Evolutionary conservation across 2,113 vertebrate species (phyloP), one percentile per base, ranked within the genome.

Genomic region (Plotosus lineatus): DNA sequence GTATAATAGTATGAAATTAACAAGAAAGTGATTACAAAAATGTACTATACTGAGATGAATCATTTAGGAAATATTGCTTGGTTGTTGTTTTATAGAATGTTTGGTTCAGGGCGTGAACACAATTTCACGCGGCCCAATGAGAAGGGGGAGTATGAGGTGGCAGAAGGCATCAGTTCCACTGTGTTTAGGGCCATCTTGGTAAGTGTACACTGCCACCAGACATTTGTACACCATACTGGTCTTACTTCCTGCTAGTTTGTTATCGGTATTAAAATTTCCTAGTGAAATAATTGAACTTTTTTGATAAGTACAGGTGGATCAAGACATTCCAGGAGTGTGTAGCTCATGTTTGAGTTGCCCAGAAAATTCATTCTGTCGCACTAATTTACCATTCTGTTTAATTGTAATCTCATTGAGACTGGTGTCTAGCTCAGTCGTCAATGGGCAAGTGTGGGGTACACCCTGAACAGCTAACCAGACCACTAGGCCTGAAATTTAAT

Each of bases 111-210:
- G 84, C 92, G 98, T 92, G 98, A 99, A 89, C 96, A 99, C 90
- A 99, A 99, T 86, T 99, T 99, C 77, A 99, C 98, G 48, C 95
- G 97, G 69, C 98, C 98, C 74, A 99, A 99, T 78, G 98, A 99
- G 82, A 99, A 99, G 86, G 98, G 98, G 81, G 98, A 99, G 82
- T 99, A 93, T 53, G 97, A 99, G 81, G 98, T 99, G 71, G 98
- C 98, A 31, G 98, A 99, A 85, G 98, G 97, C 86, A 99, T 99
- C 90, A 97, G 97, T 84, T 99, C 96, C 60, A 99, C 98, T 48
- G 97, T 99, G 77, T 99, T 99, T 89, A 91, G 97, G 88, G 97
- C 98, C 85, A 99, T 99, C 89, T 89, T 99, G 95, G 98, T 99
- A 84, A 94, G 95, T 90, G 8, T 63, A 60, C 1, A 53, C 8